Base-by-base conservation (phyloP, 2,797 vertebrate genomes). In the Allobates femoralis region DNA sequence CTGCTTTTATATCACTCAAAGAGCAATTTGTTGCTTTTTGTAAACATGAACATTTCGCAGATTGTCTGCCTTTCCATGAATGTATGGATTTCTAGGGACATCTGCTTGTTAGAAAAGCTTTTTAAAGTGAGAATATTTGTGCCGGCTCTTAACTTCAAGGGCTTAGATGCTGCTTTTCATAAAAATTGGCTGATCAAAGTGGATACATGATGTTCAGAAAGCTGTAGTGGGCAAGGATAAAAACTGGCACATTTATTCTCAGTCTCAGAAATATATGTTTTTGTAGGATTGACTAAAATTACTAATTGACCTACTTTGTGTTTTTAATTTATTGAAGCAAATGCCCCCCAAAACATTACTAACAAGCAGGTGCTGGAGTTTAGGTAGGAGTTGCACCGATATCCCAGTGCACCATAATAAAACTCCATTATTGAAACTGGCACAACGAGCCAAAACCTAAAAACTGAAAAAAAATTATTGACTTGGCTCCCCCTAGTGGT, bases 101-200 rank as follows among this genome's bases (percentile, higher is more conserved):
- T 83, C 66, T 84, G 86, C 56, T 74, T 51, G 41, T 71, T 79
- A 34, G 62, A 53, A 80, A 87, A 56, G 81, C 66, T 30, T 79
- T 74, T 64, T 84, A 79, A 60, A 87, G 64, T 87, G 51, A 34
- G 66, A 84, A 79, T 79, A 50, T 46, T 73, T 83, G 76, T 80
- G 66, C 56, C 50, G 64, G 64, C 66, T 79, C 37, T 60, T 55
- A 73, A 64, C 66, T 84, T 84, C 66, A 84, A 87, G 76, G 53
- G 81, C 75, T 80, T 80, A 79, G 64, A 71, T 64, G 66, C 41
- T 28, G n/a, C 56, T 53, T 87, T 83, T 66, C 23, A 62, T 79
- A 87, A 84, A 75, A 56, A 62, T 7, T 19, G n/a, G 11, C 53
- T 73, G 81, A 87, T 87, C 86, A 87, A 87, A 87, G 81, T n/a